These are phyloP conservation scores for Dasysyrphus tricinctus DNA, from an alignment of 2,888 invertebrate species.

Conservation along the genomic window DNA sequence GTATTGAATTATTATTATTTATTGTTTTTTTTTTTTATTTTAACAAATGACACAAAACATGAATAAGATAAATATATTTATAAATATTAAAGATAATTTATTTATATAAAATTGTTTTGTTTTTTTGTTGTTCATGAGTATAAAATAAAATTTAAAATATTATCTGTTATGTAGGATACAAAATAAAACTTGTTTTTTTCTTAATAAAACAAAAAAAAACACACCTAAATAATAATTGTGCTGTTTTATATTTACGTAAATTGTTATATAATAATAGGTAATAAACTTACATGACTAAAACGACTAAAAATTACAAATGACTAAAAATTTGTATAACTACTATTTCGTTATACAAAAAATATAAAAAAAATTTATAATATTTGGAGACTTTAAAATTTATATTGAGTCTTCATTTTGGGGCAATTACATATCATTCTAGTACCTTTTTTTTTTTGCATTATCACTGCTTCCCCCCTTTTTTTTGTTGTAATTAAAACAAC, in stretches of 20 bases:
- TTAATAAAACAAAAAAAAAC: slow-evolving; percentile 39
- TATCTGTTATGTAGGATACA: slow-evolving; percentile 35
- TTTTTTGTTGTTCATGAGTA: slow-evolving; percentile 13
- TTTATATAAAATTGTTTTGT: slow-evolving; percentile 10
- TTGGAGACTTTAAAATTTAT: slow-evolving; percentile 11
- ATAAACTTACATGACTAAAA: slow-evolving; percentile 67
- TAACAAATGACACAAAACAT: slow-evolving; percentile 71
- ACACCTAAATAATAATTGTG: slow-evolving; percentile 71
- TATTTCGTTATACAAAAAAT: slow-evolving; percentile 45
- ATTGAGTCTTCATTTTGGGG: slow-evolving; percentile 28
- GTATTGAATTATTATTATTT: slow-evolving; percentile 15
- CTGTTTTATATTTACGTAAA: slow-evolving; percentile 43
- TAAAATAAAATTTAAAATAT: slow-evolving; percentile 38
- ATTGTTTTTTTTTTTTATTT: slow-evolving; percentile 6
- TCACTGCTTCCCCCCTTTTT: slow-evolving; percentile 46
- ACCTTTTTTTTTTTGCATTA: slow-evolving; percentile 46
- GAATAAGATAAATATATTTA: slow-evolving; percentile 48
- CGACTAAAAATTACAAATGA: slow-evolving; percentile 72
- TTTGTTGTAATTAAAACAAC: slow-evolving; percentile 36
- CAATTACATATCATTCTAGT: slow-evolving; percentile 49
- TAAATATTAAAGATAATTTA: slow-evolving; percentile 33
- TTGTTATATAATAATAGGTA: slow-evolving; percentile 37
- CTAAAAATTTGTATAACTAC: slow-evolving; percentile 64
- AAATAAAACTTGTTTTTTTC: slow-evolving; percentile 11
- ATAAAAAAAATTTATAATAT: slow-evolving; percentile 32